These are phyloP conservation scores for Euclidia mi DNA, from an alignment of 2,888 invertebrate species.

Conservation along the genomic window DNA sequence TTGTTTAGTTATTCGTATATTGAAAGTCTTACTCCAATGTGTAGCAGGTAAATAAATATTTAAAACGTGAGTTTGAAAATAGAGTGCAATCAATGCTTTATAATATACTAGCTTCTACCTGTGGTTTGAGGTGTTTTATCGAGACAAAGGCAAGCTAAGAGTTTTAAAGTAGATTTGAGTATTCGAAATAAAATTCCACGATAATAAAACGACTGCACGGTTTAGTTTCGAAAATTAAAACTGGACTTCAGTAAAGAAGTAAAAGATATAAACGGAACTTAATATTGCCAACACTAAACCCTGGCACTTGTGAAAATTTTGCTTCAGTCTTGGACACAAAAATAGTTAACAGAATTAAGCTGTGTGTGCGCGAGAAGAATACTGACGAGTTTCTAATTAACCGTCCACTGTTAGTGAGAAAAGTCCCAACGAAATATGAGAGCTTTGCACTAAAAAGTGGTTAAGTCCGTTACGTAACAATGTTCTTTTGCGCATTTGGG, in stretches of 20 bases:
- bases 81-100: too few relatives aligned
- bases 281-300: slow-evolving; percentile 23
- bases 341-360: slow-evolving; percentile 84
- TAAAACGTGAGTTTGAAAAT: too few relatives aligned
- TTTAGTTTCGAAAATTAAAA: slow-evolving; percentile 5
- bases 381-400: slow-evolving; percentile 75
- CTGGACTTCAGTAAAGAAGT: slow-evolving; percentile 4
- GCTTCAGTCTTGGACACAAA: slow-evolving; percentile 75
- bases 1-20: too few relatives aligned
- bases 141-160: too few relatives aligned
- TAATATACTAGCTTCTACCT: too few relatives aligned
- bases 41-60: too few relatives aligned
- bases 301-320: slow-evolving; percentile 53
- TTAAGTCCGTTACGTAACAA: slow-evolving; percentile 30
- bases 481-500: slow-evolving; percentile 1
- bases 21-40: too few relatives aligned
- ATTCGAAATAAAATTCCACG: neutral
- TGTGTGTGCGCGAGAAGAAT: slow-evolving; percentile 68
- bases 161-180: too few relatives aligned
- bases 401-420: slow-evolving; percentile 56
- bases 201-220: neutral
- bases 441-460: slow-evolving; percentile 53
- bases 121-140: too few relatives aligned
- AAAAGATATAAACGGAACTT: slow-evolving; percentile 21
- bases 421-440: slow-evolving; percentile 60